Evolutionary conservation across 2,113 vertebrate species (phyloP).

Genomic region (Myotis lucifugus): DNA sequence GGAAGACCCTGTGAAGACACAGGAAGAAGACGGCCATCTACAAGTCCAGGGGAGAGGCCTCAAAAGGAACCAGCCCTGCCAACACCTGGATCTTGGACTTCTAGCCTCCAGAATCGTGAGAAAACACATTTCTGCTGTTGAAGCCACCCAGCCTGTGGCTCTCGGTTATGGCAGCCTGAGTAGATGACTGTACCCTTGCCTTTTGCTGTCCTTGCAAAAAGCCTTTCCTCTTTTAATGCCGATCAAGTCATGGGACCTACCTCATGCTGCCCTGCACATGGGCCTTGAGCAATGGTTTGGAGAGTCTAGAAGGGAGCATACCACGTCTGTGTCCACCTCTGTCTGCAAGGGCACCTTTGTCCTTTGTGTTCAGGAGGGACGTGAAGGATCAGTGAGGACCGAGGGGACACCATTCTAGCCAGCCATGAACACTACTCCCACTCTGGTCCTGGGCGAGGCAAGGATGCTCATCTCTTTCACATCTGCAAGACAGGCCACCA

Average conservation of each 20-base stretch:
- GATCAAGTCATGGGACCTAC: neutral
- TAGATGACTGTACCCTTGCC: neutral
- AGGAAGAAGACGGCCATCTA: neutral
- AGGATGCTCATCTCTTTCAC: neutral
- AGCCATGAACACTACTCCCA: neutral
- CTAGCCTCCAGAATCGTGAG: neutral
- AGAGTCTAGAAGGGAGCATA: neutral
- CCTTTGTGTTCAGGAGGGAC: neutral
- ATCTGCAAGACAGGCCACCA: neutral
- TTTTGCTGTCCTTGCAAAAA: neutral
- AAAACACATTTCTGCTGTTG: neutral
- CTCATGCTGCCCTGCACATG: fast-evolving
- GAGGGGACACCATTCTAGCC: neutral
- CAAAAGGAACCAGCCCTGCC: neutral
- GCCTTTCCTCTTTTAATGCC: neutral
- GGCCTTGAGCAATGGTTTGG: neutral
- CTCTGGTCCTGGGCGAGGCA: no score
- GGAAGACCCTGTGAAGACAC: neutral
- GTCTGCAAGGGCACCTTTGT: neutral
- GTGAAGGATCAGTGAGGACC: neutral
- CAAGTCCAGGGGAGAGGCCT: neutral
- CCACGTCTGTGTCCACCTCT: neutral
- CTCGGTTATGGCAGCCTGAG: neutral
- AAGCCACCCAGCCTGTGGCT: neutral
- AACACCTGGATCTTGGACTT: neutral